These are phyloP conservation scores for Chroicocephalus ridibundus DNA, from an alignment of 2,113 vertebrate genomes.

Conservation along the genomic window DNA sequence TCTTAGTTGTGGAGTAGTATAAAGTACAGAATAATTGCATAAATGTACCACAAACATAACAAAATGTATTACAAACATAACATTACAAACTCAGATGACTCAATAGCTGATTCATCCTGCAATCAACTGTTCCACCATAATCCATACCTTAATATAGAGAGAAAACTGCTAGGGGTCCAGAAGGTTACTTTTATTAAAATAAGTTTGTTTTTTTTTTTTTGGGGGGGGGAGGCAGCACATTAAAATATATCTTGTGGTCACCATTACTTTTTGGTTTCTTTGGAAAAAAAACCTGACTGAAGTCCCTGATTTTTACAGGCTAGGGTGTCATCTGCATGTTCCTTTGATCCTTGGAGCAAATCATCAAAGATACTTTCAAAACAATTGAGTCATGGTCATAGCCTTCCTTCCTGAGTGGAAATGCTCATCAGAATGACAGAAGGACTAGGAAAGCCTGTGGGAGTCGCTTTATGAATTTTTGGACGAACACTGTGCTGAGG, in stretches of 20 bases:
- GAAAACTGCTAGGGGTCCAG: neutral
- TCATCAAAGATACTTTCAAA: neutral
- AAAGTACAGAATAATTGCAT: neutral
- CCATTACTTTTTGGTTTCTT: neutral
- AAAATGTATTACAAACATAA: neutral
- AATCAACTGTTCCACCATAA: neutral
- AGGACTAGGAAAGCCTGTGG: neutral
- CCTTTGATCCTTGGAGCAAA: neutral
- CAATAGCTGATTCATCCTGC: neutral
- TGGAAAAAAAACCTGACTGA: neutral
- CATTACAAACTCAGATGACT: neutral
- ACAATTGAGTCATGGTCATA: neutral
- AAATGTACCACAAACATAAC: neutral
- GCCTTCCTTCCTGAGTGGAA: neutral
- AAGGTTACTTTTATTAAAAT: neutral
- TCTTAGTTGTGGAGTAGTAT: neutral
- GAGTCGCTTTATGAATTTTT: neutral
- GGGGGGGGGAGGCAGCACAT: neutral
- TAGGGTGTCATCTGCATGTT: neutral
- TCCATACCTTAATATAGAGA: neutral
- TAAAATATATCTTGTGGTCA: neutral
- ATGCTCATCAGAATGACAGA: neutral
- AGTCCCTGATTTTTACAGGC: neutral
- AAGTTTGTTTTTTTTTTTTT: neutral
- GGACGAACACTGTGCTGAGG: neutral